These are phyloP conservation scores for Jacana jacana DNA, from an alignment of 2,113 vertebrate genomes.

Conservation along the genomic window DNA sequence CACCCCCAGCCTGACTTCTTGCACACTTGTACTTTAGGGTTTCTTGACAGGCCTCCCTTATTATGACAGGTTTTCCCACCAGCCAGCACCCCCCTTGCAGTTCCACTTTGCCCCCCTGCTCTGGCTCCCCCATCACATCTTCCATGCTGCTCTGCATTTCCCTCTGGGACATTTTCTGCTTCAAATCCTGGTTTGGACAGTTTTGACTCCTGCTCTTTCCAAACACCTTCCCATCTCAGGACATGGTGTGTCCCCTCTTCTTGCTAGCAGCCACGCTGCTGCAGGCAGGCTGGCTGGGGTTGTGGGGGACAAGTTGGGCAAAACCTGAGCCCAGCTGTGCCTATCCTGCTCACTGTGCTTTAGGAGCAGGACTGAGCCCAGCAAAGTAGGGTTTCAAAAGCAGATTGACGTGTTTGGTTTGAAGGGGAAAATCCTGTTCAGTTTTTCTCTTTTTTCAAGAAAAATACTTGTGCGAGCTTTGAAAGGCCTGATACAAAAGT, in stretches of 20 bases:
- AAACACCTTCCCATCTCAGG: background rate
- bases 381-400: background rate
- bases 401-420: background rate
- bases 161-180: background rate
- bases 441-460: background rate
- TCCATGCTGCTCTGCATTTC: background rate
- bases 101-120: rapidly evolving
- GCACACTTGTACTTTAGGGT: background rate
- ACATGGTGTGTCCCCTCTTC: background rate
- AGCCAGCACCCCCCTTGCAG: background rate
- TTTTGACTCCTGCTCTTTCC: background rate
- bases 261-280: background rate
- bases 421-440: background rate
- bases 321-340: rapidly evolving
- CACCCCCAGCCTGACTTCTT: background rate
- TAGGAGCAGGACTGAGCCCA: background rate
- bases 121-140: rapidly evolving
- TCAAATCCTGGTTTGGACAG: background rate
- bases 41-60: background rate
- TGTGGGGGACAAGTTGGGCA: background rate
- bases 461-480: background rate
- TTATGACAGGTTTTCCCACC: background rate
- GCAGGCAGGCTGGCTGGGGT: rapidly evolving
- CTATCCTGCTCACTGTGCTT: background rate
- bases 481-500: background rate